Evolutionary conservation across 2,888 invertebrate genomes (phyloP), one percentile per base, ranked within the genome.

Genomic region (Caradrina kadenii): DNA sequence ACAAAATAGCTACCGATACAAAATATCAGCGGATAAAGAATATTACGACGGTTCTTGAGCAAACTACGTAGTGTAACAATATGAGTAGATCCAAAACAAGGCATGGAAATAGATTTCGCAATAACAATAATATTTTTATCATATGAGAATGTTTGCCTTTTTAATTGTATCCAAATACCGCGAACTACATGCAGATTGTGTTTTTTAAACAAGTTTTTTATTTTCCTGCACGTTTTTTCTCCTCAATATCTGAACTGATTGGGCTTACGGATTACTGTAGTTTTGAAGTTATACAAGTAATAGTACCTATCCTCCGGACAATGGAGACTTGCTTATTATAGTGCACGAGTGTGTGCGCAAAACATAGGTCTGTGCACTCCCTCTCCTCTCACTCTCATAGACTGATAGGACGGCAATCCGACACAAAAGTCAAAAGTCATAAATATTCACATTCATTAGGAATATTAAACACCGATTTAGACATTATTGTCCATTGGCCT

Each of bases 51-150:
- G 7, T 58, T 53, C 50, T 53, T 45, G 3, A 42, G 31, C 22
- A 45, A 54, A 79, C 63, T 64, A 55, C 79, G 68, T 69, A 74
- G 63, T 69, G 52, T 53, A 59, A 59, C 55, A 59, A 52, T 65
- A 65, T 53, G 55, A 31, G 15, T n/a, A 17, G n/a, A 77, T 59
- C 13, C 42, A 53, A 64, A 79, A 69, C 52, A 73, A 62, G 11
- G 48, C 10, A 49, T 52, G 4, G 26, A 69, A 79, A 79, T 75
- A 69, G 60, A 66, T 61, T 80, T 65, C 35, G 50, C 63, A 66
- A 63, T 54, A 63, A 79, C 69, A 74, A 79, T 79, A 79, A 74
- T 61, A 69, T 66, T 79, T 69, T 63, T 80, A 74, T 79, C 65
- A 31, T 39, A 56, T 63, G 49, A 48, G 42, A 50, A 53, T 58